phyloP scores from a whole-genome alignment of 2,113 vertebrate species.

The Cephalopterus ornatus region DNA sequence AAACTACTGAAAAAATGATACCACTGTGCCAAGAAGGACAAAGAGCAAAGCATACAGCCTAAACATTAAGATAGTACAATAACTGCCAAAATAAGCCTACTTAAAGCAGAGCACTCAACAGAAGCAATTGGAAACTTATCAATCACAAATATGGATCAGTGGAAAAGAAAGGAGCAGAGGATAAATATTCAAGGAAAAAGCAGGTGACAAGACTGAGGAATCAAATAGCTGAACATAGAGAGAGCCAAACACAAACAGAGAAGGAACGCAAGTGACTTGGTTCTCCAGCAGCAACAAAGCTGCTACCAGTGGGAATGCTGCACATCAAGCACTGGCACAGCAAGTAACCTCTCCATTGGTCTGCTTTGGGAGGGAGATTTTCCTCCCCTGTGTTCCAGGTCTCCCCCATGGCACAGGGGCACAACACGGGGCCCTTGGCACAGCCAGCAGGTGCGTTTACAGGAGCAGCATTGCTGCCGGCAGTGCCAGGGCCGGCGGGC shows the following conservation, averaged over 20 bases:
- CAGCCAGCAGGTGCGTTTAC: background rate
- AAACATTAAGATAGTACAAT: background rate
- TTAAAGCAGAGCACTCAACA: background rate
- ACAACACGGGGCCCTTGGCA: rapidly evolving
- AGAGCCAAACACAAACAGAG: rapidly evolving
- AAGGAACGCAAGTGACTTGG: background rate
- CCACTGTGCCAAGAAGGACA: background rate
- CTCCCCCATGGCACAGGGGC: background rate
- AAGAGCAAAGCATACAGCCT: background rate
- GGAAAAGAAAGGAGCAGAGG: background rate
- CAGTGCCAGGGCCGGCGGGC: rapidly evolving
- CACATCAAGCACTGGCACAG: background rate
- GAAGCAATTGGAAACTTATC: background rate
- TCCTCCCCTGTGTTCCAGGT: background rate
- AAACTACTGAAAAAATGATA: background rate
- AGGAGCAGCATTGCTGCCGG: background rate
- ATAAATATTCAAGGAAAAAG: background rate
- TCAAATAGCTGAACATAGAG: background rate
- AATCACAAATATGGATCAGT: background rate
- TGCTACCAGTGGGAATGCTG: rapidly evolving
- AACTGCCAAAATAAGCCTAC: background rate
- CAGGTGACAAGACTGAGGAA: background rate
- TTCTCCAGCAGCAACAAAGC: background rate
- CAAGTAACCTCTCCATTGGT: background rate
- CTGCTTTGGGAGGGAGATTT: background rate